Conservation (phyloP, 1,140 invertebrate species). For the Conopomorpha cramerella region DNA sequence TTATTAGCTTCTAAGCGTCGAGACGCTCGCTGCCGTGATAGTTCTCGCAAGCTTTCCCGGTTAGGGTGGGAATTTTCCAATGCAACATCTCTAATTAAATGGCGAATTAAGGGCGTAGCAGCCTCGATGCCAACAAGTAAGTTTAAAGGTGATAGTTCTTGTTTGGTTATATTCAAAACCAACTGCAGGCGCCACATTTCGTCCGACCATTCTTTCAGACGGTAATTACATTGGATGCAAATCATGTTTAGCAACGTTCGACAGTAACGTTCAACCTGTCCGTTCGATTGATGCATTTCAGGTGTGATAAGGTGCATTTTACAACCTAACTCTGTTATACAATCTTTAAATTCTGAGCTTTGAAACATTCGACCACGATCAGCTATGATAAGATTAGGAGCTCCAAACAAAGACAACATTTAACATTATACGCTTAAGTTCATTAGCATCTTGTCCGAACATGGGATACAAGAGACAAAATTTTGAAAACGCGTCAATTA, state of each 20-base stretch:
- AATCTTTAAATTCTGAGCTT: neutral
- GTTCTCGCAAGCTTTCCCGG: neutral
- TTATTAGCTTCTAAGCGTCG: neutral
- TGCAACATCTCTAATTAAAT: neutral
- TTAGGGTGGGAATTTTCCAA: neutral
- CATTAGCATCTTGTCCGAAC: neutral
- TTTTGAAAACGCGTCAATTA: slow-evolving; percentile 5
- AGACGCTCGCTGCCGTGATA: neutral
- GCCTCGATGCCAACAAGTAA: neutral
- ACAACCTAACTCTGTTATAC: neutral
- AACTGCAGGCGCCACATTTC: neutral
- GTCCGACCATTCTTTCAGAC: neutral
- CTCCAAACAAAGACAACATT: neutral
- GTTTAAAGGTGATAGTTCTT: neutral
- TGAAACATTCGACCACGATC: neutral
- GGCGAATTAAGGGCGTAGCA: neutral
- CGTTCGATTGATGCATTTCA: slow-evolving; percentile 10
- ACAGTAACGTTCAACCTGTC: slow-evolving; percentile 14
- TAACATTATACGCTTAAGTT: slow-evolving; percentile 2
- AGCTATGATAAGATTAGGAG: neutral
- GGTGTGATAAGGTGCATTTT: slow-evolving; percentile 4
- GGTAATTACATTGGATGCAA: neutral
- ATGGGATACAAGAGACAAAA: slow-evolving; percentile 1
- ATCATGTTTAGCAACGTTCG: slow-evolving; percentile 9
- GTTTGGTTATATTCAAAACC: slow-evolving; percentile 2